Evolutionary conservation across 1,140 invertebrate genomes (phyloP).

Genomic region (Batillaria attramentaria): DNA sequence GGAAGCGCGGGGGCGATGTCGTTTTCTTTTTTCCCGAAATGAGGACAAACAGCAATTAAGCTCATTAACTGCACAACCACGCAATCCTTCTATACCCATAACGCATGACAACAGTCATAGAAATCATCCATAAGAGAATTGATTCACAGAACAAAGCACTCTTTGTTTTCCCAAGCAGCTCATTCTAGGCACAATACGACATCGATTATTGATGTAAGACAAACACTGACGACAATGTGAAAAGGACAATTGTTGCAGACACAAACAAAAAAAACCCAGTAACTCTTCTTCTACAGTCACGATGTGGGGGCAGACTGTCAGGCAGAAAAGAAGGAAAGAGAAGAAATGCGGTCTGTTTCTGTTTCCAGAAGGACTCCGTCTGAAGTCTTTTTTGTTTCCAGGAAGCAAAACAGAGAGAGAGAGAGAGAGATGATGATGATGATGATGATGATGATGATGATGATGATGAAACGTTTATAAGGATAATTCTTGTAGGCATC

Average conservation of each 20-base stretch:
- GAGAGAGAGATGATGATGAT: too few relatives aligned
- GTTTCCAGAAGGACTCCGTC: too few relatives aligned
- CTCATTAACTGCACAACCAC: too few relatives aligned
- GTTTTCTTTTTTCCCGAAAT: not conserved
- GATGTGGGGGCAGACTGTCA: too few relatives aligned
- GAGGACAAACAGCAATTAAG: too few relatives aligned
- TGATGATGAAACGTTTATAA: too few relatives aligned
- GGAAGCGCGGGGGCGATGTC: not conserved
- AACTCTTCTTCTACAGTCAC: too few relatives aligned
- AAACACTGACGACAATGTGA: not conserved
- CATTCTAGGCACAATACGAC: not conserved
- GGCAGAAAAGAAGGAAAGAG: not conserved
- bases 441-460: too few relatives aligned
- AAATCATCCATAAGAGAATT: not conserved
- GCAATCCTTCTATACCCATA: not conserved
- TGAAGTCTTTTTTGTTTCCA: too few relatives aligned
- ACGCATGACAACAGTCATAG: not conserved
- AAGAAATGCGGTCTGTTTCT: not conserved
- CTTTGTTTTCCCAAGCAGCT: not conserved
- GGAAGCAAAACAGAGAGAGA: too few relatives aligned
- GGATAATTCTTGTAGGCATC: too few relatives aligned
- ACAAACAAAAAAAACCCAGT: not conserved
- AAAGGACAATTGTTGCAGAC: not conserved
- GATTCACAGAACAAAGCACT: not conserved
- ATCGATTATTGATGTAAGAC: not conserved